Evolutionary conservation across 2,797 vertebrate genomes (phyloP), one percentile per base, ranked within the genome.

Genomic region (Enteromius trimaculatus): DNA sequence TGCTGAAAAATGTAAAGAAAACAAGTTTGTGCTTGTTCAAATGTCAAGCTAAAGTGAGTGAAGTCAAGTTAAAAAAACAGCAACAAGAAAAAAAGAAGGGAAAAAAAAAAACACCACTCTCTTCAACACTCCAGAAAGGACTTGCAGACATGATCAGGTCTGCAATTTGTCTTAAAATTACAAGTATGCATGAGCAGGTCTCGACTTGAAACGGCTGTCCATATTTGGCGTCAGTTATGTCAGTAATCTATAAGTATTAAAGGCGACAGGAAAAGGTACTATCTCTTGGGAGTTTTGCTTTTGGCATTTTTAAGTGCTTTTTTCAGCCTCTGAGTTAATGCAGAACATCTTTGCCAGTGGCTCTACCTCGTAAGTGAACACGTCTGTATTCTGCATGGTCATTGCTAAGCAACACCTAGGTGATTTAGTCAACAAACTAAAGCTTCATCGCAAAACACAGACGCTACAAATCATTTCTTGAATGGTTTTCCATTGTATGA

Each of bases 391-490:
- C 42, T 60, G 75, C 77, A 78, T 42, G 51, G 7, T 26, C 19
- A 74, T 88, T 76, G 44, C 88, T 55, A 69, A 71, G 88, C 87
- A 86, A 87, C 87, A 69, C 76, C 53, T 51, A 26, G 66, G 14
- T n/a, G 77, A 79, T 84, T 87, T 58, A 82, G 66, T 85, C 80
- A 89, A 89, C 87, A 88, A 80, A 88, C 58, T 64, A 74, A 80
- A 60, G 23, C 37, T 79, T 79, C 11, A 19, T 49, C 5, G 21
- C 70, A 55, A 60, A 72, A 37, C 76, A 72, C 69, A 79, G 84
- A 74, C 29, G 7, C 19, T 23, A 66, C 65, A 70, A 85, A 87
- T 85, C 79, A 86, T 49, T 53, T 82, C 75, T 23, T 23, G 66
- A 81, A 80, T 39, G 49, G 11, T 34, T 85, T 84, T 77, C 82